Evolutionary conservation across 1,140 invertebrate species (phyloP).

Genomic region (Halyomorpha halys): DNA sequence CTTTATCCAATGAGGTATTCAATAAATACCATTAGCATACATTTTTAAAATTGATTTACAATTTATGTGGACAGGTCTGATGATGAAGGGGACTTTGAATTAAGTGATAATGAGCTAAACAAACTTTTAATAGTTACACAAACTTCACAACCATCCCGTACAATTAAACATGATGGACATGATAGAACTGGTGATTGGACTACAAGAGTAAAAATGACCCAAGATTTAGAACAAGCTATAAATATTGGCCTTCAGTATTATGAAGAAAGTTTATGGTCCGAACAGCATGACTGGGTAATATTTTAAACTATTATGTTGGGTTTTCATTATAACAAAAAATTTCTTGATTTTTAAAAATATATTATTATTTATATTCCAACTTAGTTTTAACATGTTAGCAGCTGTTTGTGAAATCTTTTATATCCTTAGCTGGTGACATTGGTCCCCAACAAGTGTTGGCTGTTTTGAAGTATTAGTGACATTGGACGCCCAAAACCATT

Average conservation of each 20-base stretch:
- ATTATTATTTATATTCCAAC: too few species aligned
- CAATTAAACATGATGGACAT: constrained; percentile 74
- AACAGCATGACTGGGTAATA: constrained; percentile 8
- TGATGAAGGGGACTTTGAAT: constrained; percentile 70
- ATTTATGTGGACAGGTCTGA: constrained; percentile 46
- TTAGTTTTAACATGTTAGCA: too few species aligned
- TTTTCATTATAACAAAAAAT: background rate
- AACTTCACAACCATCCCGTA: constrained; percentile 41
- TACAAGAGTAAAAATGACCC: constrained; percentile 79
- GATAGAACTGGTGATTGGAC: constrained; percentile 78
- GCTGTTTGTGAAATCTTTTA: too few species aligned
- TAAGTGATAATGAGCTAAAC: constrained; percentile 85
- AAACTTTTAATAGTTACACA: constrained; percentile 95
- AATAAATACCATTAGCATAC: too few species aligned
- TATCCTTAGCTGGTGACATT: too few species aligned
- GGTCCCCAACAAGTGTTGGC: too few species aligned
- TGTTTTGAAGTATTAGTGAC: too few species aligned
- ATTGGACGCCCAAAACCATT: too few species aligned
- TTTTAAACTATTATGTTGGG: background rate
- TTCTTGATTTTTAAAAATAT: too few species aligned
- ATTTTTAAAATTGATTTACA: too few species aligned
- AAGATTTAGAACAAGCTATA: constrained; percentile 86
- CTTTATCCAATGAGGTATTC: too few species aligned
- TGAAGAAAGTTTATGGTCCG: constrained; percentile 60
- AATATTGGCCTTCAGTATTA: constrained; percentile 92